Base-by-base conservation (phyloP, 2,113 vertebrate genomes). In the Esox niger region DNA sequence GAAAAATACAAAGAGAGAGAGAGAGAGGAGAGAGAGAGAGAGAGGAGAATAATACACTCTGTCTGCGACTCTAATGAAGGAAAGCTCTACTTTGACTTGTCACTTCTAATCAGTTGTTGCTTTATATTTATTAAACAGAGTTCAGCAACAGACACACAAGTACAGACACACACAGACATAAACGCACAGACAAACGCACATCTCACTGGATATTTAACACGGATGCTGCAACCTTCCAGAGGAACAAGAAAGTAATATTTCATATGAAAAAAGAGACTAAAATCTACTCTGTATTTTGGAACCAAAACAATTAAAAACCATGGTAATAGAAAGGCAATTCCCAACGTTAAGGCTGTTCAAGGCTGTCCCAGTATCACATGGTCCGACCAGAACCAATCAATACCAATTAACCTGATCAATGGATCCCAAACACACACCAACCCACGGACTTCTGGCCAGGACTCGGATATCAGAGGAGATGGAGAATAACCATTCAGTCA, bases 51-150 rank as follows among this genome's bases (percentile, higher is more conserved):
- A 69, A 29, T 43, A 11, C 27, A 89, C 79, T 63, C 58, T 73
- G 87, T 59, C 88, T 75, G 65, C 74, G 84, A 82, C 72, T 70
- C 79, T 69, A 78, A 86, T 76, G 83, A 89, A 90, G 79, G 84
- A 80, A 72, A 87, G 79, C 75, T 73, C 84, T 84, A 76, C 82
- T 88, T 90, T 84, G 61, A 84, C 86, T 90, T 95, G 92, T 93
- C 93, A 89, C 88, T 87, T 81, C 90, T 87, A 90, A 94, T 93
- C 82, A 87, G 83, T 87, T 77, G 83, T 82, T 82, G 85, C 89
- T 91, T 91, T 86, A 87, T 86, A 87, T 89, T 93, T 91, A 91
- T 91, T 90, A 86, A 91, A 86, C 88, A 93, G 91, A 89, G 87
- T 83, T 87, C 83, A 17, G 58, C 26, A 26, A 43, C 23, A 49